phyloP scores from a whole-genome alignment of 2,113 vertebrate genomes.

The Bettongia penicillata region DNA sequence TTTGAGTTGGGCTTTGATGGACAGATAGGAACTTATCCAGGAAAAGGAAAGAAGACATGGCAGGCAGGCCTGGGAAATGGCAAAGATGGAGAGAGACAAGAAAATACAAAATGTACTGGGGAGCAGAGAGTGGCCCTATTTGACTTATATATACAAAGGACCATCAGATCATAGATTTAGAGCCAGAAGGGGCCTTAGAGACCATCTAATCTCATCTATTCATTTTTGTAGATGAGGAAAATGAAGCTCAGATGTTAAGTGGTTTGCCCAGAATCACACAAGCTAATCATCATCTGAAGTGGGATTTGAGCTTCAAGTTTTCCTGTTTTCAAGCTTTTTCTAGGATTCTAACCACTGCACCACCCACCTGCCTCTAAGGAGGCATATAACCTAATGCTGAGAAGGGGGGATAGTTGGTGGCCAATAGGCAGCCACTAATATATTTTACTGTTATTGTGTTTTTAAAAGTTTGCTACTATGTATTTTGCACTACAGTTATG shows the following conservation, averaged over 20 bases:
- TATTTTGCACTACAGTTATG: background rate
- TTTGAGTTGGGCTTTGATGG: background rate
- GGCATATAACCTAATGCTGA: background rate
- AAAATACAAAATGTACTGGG: background rate
- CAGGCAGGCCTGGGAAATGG: background rate
- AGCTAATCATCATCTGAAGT: background rate
- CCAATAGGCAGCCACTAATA: background rate
- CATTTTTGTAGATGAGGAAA: background rate
- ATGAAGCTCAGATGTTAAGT: background rate
- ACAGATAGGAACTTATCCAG: background rate
- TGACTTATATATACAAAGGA: background rate
- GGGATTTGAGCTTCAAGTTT: background rate
- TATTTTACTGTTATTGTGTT: background rate
- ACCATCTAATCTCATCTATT: background rate
- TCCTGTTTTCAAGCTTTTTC: background rate
- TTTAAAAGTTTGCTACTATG: background rate
- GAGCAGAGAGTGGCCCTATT: background rate
- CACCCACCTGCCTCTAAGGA: background rate
- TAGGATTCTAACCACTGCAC: background rate
- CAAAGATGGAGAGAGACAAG: background rate
- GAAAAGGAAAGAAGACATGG: background rate
- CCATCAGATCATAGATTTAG: background rate
- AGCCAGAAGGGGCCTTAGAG: background rate
- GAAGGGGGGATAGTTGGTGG: background rate
- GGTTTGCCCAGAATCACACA: background rate